Conservation (phyloP, 2,113 vertebrate species). For the Nymphicus hollandicus region DNA sequence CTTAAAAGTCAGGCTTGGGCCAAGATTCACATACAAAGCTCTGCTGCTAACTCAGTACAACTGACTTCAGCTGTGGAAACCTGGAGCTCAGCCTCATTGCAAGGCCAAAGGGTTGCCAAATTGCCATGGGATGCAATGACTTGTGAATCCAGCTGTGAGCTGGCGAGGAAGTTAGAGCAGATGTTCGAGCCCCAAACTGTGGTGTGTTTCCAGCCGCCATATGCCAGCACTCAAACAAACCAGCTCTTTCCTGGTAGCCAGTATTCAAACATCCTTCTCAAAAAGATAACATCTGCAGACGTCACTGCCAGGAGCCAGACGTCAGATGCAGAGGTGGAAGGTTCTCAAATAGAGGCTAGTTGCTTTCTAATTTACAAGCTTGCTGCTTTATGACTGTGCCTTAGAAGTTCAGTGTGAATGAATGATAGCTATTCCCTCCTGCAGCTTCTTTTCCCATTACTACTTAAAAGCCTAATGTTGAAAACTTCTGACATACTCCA, state of each 20-base stretch:
- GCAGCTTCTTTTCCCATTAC: background rate
- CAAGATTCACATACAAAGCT: background rate
- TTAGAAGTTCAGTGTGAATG: background rate
- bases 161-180: background rate
- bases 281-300: conserved; percentile 46
- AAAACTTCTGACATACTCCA: background rate
- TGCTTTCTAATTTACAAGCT: conserved; percentile 23
- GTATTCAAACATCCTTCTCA: background rate
- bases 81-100: background rate
- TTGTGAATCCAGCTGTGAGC: background rate
- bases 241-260: conserved; percentile 16
- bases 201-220: background rate
- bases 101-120: background rate
- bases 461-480: background rate
- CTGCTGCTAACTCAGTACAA: background rate
- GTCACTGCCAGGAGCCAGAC: conserved; percentile 23
- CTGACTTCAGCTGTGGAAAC: background rate
- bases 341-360: background rate
- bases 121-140: background rate
- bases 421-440: conserved; percentile 5
- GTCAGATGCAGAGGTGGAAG: background rate
- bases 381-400: background rate
- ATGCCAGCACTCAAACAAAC: background rate
- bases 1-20: background rate
- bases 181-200: background rate